Evolutionary conservation across 2,888 invertebrate species (phyloP), one percentile per base, ranked within the genome.

Genomic region (Drosophila histrio): DNA sequence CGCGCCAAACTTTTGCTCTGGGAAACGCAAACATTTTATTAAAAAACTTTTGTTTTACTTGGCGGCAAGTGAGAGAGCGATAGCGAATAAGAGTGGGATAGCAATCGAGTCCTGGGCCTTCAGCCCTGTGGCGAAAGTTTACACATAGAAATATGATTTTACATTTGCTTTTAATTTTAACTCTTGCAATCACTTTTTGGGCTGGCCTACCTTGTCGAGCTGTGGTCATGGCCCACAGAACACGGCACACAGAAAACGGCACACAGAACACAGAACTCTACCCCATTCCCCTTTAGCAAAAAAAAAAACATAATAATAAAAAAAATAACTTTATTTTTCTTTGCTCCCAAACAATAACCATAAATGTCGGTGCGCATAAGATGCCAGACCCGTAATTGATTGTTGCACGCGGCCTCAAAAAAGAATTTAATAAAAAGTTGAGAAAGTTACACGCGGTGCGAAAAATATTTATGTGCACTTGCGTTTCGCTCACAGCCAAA

Each of bases 61-160:
- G 64, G 32, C 52, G 61, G 60, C 15, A 32, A 43, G 19, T 21
- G 56, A 50, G 53, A 32, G 49, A 6, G 60, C 11, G 26, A 21
- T 41, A 3, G 52, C 44, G 57, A 39, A 28, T 26, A 49, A 11
- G 46, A 13, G 46, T 52, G 50, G 0, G 57, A 13, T 47, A 15
- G 52, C 64, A 69, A 71, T 66, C 66, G 63, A 80, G 65, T 64
- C 26, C 38, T 26, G 56, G 8, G 53, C 60, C 21, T 19, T 49
- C 62, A 63, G 58, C 61, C 66, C 61, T 44, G 63, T 54, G 72
- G 70, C 71, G 56, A 77, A 85, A 85, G 88, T 82, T 84, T 84
- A 82, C 83, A 85, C 86, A 85, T 87, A 87, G 84, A 85, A 85
- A 85, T 85, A 85, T 87, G 88, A 85, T 85, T 85, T 85, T 85